These are phyloP conservation scores for Gari tellinella DNA, from an alignment of 2,888 invertebrate species.

Conservation along the genomic window DNA sequence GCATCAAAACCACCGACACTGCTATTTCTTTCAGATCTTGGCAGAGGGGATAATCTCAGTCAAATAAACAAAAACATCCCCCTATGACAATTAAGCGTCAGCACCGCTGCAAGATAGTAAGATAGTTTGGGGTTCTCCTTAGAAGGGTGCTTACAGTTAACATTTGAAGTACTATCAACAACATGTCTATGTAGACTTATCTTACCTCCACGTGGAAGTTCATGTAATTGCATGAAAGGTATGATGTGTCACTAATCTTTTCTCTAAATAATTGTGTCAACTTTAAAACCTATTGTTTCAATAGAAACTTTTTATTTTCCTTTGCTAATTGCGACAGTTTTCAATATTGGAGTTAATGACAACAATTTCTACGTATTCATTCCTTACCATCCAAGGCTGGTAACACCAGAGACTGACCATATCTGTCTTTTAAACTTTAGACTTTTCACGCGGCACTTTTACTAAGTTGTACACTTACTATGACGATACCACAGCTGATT, in stretches of 20 bases:
- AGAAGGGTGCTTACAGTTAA: slow-evolving; percentile 9
- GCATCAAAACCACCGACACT: no score
- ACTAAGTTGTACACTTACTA: background rate
- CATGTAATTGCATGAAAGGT: slow-evolving; percentile 15
- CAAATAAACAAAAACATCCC: no score
- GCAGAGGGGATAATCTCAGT: no score
- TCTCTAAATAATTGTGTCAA: slow-evolving; percentile 15
- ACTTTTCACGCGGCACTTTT: background rate
- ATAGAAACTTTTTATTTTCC: background rate
- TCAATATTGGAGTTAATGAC: background rate
- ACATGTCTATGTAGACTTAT: slow-evolving; percentile 6
- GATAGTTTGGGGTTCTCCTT: no score
- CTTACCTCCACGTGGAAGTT: slow-evolving; percentile 15
- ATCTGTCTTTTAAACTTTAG: background rate
- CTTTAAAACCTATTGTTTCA: background rate
- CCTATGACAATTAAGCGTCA: no score
- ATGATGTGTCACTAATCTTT: slow-evolving; percentile 9
- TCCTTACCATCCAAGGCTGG: background rate
- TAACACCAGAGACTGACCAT: background rate
- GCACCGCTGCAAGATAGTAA: no score
- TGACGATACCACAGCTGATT: slow-evolving; percentile 15
- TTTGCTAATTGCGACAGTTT: background rate
- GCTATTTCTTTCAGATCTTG: no score
- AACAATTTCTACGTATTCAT: slow-evolving; percentile 4
- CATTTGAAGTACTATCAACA: slow-evolving; percentile 20